phyloP scores from a whole-genome alignment of 2,113 vertebrate species.

The Desmodus rotundus region DNA sequence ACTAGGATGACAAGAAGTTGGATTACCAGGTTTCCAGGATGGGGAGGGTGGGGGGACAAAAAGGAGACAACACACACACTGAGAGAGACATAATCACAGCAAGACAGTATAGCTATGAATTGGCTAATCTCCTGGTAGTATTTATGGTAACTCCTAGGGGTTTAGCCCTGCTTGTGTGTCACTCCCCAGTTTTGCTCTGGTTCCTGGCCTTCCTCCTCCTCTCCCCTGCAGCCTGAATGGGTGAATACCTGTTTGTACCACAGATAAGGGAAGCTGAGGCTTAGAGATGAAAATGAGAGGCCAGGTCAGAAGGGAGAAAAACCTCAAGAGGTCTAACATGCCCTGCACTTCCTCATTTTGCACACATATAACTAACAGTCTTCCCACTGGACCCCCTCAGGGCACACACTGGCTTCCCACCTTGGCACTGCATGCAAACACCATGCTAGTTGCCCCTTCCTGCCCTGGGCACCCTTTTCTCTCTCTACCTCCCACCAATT shows the following conservation, averaged over 20 bases:
- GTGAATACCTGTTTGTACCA: background rate
- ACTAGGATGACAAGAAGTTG: slow-evolving; percentile 93
- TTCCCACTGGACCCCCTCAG: background rate
- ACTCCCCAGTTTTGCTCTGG: background rate
- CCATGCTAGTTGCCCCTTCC: slow-evolving; percentile 43
- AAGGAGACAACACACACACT: slow-evolving; percentile 46
- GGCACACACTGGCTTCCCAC: background rate
- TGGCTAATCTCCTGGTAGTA: background rate
- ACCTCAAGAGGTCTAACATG: background rate
- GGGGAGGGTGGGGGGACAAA: background rate
- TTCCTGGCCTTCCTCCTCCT: background rate
- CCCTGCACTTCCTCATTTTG: background rate
- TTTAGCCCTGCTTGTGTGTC: background rate
- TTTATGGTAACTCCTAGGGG: slow-evolving; percentile 24
- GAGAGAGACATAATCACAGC: background rate
- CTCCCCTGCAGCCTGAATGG: background rate
- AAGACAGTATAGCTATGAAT: background rate
- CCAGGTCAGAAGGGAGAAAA: background rate
- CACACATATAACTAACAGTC: background rate
- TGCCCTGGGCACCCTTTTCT: background rate
- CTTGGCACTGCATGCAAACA: slow-evolving; percentile 63
- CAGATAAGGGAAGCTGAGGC: background rate
- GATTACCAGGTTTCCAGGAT: slow-evolving; percentile 81
- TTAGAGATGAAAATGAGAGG: background rate
- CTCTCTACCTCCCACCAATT: background rate